Conservation (phyloP, 1,140 invertebrate genomes). For the Cherax destructor region DNA sequence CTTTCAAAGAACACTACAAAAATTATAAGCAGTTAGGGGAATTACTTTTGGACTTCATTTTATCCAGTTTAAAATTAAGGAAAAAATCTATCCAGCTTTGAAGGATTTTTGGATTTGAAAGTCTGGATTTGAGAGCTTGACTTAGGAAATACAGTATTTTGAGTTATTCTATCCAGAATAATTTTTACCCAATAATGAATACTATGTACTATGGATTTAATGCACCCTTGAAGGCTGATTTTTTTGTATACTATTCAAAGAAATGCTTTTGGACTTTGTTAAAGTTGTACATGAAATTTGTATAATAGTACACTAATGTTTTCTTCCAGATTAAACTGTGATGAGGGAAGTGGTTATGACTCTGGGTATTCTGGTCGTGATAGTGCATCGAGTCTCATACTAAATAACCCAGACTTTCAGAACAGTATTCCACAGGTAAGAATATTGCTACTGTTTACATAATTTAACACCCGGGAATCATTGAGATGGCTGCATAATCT, state of each 20-base stretch:
- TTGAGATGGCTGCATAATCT: background rate
- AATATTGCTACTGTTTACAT: background rate
- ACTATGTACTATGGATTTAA: too few relatives aligned
- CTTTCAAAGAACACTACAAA: too few relatives aligned
- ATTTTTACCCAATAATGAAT: too few relatives aligned
- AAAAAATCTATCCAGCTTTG: too few relatives aligned
- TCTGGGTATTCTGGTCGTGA: constrained; percentile 79
- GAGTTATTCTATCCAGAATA: too few relatives aligned
- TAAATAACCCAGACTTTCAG: constrained; percentile 83
- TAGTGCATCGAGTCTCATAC: constrained; percentile 79
- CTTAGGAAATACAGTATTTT: too few relatives aligned
- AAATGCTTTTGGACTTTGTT: background rate
- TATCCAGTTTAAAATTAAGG: too few relatives aligned
- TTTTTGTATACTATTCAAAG: background rate
- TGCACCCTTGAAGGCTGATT: too few relatives aligned
- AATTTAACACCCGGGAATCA: background rate
- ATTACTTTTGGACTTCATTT: too few relatives aligned
- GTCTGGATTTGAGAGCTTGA: too few relatives aligned
- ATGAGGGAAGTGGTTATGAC: constrained; percentile 77
- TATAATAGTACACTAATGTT: background rate
- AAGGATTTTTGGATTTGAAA: too few relatives aligned
- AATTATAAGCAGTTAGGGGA: too few relatives aligned
- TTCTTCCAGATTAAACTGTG: constrained; percentile 74
- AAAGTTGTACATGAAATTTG: background rate
- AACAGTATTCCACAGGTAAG: constrained; percentile 76